Base-by-base conservation (phyloP, 2,888 invertebrate genomes). In the Eumacrocentrus americanus region DNA sequence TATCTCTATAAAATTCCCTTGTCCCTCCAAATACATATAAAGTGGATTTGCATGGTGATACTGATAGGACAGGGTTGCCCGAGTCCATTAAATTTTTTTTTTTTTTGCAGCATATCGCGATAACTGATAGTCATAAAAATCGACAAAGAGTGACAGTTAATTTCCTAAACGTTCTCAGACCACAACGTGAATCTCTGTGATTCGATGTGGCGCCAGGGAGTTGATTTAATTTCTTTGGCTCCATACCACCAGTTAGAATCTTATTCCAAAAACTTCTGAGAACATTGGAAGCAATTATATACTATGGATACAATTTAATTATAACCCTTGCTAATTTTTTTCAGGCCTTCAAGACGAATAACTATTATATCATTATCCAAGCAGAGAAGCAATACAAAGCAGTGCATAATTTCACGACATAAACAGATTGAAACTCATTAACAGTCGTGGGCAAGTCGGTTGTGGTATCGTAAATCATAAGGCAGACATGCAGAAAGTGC, bases 381-480 rank as follows among this genome's bases (percentile, higher is more conserved):
- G n/a, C 18, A 25, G 14, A 48, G 14, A 25, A 34, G 29, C 12
- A 7, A 42, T 11, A 11, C 40, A 7, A 52, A 42, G 7, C 42
- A 34, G 44, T 18, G 35, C 34, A 54, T 35, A 35, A 34, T 42
- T 44, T 54, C 20, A 29, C 34, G 44, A 44, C 44, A 44, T 54
- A 44, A 54, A 54, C 44, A 54, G 18, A 54, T 42, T 44, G 20
- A 29, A 44, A 44, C 54, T 54, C 35, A 20, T 44, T 54, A 34
- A 44, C n/a, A 54, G 35, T 29, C 44, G 29, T 34, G 16, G 11
- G 29, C 12, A 22, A 12, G 22, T 40, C 18, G 14, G 14, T 20
- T n/a, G 20, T 42, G 18, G 20, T 18, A 42, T 7, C 18, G 42
- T 42, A 42, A 16, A 42, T 42, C 20, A 18, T 42, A 7, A 18